These are phyloP conservation scores for Euphydryas editha DNA, from an alignment of 2,888 invertebrate genomes.

Conservation along the genomic window DNA sequence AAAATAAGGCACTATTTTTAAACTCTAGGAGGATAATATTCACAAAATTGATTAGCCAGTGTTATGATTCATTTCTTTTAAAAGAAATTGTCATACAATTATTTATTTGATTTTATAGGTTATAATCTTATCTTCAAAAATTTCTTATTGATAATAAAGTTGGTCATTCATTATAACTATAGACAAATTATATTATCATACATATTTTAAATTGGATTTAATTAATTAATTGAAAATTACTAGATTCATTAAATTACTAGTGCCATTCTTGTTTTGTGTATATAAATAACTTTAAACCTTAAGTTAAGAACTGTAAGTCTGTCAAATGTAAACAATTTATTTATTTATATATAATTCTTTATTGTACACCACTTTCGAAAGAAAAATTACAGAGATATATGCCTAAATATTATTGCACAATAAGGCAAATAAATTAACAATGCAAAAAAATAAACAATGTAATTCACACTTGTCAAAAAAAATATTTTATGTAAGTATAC, in stretches of 20 bases:
- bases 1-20: conserved; percentile 14
- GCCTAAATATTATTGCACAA: no score
- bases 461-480: no score
- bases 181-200: neutral
- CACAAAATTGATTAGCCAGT: neutral
- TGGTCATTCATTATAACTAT: neutral
- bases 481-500: no score
- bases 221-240: neutral
- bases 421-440: no score
- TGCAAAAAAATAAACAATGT: no score
- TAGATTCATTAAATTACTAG: neutral
- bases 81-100: neutral
- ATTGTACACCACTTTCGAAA: no score
- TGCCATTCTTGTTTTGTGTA: no score
- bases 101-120: conserved; percentile 17
- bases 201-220: neutral
- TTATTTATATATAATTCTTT: no score
- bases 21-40: neutral
- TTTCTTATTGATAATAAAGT: conserved; percentile 6
- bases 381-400: no score
- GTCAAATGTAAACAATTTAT: no score
- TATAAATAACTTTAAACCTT: no score
- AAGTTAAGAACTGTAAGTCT: no score
- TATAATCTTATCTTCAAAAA: conserved; percentile 26
- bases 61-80: neutral